phyloP scores from a whole-genome alignment of 2,797 vertebrate genomes.

The Alosa sapidissima region DNA sequence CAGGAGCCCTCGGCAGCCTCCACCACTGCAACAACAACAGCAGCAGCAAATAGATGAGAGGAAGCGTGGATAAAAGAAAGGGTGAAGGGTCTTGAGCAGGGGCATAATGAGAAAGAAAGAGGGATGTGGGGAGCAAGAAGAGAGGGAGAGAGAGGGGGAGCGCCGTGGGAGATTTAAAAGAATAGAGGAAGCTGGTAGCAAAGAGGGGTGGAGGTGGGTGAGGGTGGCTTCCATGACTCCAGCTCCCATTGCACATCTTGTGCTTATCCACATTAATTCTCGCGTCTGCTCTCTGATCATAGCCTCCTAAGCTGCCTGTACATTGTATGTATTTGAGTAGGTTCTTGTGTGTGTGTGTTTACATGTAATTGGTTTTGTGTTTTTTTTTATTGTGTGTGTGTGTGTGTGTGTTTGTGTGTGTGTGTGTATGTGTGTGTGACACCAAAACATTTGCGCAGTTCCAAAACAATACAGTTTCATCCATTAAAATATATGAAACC shows the following conservation, averaged over 20 bases:
- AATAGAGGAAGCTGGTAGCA: not conserved
- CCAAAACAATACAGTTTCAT: not conserved
- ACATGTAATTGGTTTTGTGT: slow-evolving; percentile 3
- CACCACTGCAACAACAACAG: not conserved
- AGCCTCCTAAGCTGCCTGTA: not conserved
- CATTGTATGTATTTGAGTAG: not conserved
- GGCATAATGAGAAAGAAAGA: not conserved
- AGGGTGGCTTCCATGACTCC: not conserved
- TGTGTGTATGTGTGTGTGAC: not conserved
- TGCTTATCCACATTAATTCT: not conserved
- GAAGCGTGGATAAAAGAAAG: not conserved
- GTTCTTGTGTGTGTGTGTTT: not conserved
- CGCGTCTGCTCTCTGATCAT: not conserved
- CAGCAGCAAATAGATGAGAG: not conserved
- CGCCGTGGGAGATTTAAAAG: not conserved
- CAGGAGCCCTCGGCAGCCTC: not conserved
- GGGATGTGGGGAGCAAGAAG: not conserved
- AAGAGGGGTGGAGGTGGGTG: not conserved
- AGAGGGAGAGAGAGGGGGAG: not conserved
- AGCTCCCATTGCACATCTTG: not conserved
- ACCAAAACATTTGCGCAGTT: not conserved
- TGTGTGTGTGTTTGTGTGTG: not conserved
- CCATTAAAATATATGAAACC: not conserved
- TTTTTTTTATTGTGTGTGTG: not conserved
- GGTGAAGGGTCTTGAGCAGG: not conserved